A percentile compares a stretch with the other conserved stretches of the same genome.
Conservation (phyloP, 1,140 invertebrate genomes). For the Sinella curviseta region DNA sequence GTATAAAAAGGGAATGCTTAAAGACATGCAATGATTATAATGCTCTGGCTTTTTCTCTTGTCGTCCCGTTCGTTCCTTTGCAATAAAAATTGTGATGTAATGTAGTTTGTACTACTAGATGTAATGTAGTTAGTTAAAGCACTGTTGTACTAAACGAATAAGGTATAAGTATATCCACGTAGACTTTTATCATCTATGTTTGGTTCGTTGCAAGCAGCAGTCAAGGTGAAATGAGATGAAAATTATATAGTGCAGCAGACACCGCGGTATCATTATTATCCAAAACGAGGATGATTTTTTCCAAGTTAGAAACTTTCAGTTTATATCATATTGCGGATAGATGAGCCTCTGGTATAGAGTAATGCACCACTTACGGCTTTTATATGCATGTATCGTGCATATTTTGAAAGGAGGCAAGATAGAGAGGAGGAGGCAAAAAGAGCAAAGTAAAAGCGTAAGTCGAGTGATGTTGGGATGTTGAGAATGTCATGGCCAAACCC, state of each 20-base stretch:
- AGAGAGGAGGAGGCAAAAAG: not conserved
- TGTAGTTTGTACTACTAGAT: not conserved
- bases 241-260: constrained; percentile 36
- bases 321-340: too few relatives aligned
- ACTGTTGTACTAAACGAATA: too few relatives aligned
- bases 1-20: constrained; percentile 9
- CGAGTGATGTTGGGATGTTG: constrained; percentile 24
- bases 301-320: not conserved
- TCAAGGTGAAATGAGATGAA: constrained; percentile 35
- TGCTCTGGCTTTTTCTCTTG: not conserved
- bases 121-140: too few relatives aligned
- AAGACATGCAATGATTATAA: constrained; percentile 18
- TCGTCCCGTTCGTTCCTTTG: constrained; percentile 16
- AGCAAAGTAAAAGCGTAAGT: constrained; percentile 17
- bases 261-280: constrained; percentile 17
- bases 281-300: constrained; percentile 22
- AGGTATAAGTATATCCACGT: too few relatives aligned
- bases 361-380: too few relatives aligned
- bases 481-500: constrained; percentile 13
- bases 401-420: too few relatives aligned
- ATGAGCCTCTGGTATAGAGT: too few relatives aligned
- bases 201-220: constrained; percentile 5
- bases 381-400: too few relatives aligned
- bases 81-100: constrained; percentile 21
- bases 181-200: not conserved